Evolutionary conservation across 2,888 invertebrate genomes (phyloP), one percentile per base, ranked within the genome.

Genomic region (Neoitamus cyanurus): DNA sequence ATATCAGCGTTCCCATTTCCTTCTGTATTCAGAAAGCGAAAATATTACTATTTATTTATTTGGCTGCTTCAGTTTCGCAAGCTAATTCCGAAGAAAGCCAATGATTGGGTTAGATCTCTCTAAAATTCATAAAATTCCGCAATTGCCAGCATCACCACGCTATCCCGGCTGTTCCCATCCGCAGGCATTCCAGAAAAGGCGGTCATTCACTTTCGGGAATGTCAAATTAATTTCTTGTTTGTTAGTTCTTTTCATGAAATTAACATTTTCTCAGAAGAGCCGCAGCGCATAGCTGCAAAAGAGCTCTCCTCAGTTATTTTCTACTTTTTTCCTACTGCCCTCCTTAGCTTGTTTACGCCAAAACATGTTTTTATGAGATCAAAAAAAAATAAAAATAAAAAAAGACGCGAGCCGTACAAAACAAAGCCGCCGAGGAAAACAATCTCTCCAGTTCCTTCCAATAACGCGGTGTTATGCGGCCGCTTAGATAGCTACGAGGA

Each of bases 291-390:
- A 58, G 9, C 0, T n/a, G 25, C 20, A 15, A 20, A 58, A 58
- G 58, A 58, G 58, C 20, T 9, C 25, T 25, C 58, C 25, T 9
- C 25, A 58, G 58, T 58, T 58, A 58, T 58, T 58, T 58, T 58
- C 9, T 58, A 58, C 58, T 58, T 58, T 58, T 58, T 58, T 58
- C 58, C 58, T 58, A 58, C 58, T 58, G 58, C 58, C 58, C 58
- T 58, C 58, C 58, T 58, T 58, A 58, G 58, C 58, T 58, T 58
- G 58, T 58, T 58, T 58, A 58, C 58, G 58, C 20, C 58, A 58
- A 58, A 58, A 58, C 58, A 58, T 25, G 58, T 58, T 58, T 58
- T 58, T 58, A 58, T 58, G 48, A 15, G 48, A 48, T 48, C 15
- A 48, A 48, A 48, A 48, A 48, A 48, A 15, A 48, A 3, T 2